Evolutionary conservation across 2,888 invertebrate species (phyloP).

Genomic region (Dryadula phaetusa): DNA sequence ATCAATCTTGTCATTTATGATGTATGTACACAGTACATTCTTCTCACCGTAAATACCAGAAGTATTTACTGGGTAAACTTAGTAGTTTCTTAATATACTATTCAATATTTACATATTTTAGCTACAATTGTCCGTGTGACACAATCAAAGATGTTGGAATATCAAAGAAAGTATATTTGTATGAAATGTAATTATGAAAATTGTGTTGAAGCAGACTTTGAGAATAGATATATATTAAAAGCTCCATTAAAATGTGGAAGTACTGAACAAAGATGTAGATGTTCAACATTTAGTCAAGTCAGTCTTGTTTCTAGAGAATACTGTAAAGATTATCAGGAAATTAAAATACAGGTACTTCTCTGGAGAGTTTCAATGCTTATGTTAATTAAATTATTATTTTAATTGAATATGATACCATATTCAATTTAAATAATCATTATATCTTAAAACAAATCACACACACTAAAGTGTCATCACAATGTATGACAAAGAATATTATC

Average conservation of each 20-base stretch:
- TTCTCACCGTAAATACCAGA: too few species aligned
- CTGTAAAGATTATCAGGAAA: conserved; percentile 93
- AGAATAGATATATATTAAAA: conserved; percentile 85
- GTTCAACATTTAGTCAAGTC: conserved; percentile 81
- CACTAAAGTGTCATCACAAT: too few species aligned
- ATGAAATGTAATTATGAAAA: conserved; percentile 89
- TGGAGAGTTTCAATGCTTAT: neutral
- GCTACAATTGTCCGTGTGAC: conserved; percentile 92
- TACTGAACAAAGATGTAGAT: conserved; percentile 81
- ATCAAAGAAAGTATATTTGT: conserved; percentile 89
- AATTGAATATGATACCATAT: neutral
- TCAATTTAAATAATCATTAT: too few species aligned
- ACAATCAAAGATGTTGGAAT: conserved; percentile 90
- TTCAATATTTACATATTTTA: conserved; percentile 47
- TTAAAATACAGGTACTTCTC: conserved; percentile 88
- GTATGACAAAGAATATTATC: too few species aligned
- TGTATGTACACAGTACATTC: too few species aligned
- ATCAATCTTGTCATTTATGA: too few species aligned
- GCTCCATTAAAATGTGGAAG: conserved; percentile 83
- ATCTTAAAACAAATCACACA: too few species aligned
- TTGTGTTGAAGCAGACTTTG: conserved; percentile 87
- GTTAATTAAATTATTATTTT: neutral
- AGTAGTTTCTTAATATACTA: neutral
- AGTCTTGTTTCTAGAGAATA: conserved; percentile 84
- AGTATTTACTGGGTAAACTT: too few species aligned